Evolutionary conservation across 2,888 invertebrate genomes (phyloP), one percentile per base, ranked within the genome.

Genomic region (Drosophila fulvimacula): DNA sequence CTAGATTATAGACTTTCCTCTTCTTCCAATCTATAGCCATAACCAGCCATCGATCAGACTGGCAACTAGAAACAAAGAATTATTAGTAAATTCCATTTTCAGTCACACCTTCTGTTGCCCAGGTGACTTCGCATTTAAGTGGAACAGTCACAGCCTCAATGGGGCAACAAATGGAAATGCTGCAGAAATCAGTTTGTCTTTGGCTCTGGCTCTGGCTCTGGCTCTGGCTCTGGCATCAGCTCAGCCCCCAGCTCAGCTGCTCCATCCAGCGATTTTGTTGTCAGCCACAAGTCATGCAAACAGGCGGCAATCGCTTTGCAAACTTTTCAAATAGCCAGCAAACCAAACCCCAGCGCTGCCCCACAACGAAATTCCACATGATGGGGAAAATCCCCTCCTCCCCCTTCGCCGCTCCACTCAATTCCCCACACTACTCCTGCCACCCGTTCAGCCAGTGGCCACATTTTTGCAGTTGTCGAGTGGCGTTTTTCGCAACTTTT

Each of bases 381-480:
- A 7, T 48, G 48, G 11, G 48, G 48, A 6, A 5, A 15, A 19
- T 30, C 21, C 53, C 19, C 24, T 19, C n/a, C n/a, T 44, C n/a
- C 5, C 2, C n/a, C 17, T 32, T 0, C 1, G 6, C 19, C 4
- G 2, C 15, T 1, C 10, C 30, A n/a, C 30, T 30, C 27, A 7
- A 7, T 30, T 6, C 27, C 6, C 27, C 27, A 30, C 38, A 32
- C 39, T 11, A 52, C 53, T 69, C 53, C 66, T 57, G 63, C 53
- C 53, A 27, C 27, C 41, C 39, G 13, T 19, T 2, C 27, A 58
- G 63, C 30, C 19, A 58, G 63, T 71, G 68, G 73, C 79, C 88
- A 82, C 85, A 82, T 76, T 85, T 85, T 85, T 88, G 73, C 86
- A 82, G 80, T 88, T 73, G 86, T 82, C 82, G 82, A 82, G 82